Percentiles rank a stretch among this genome's conserved stretches.
These are phyloP conservation scores for Meiosimyza platycephala DNA, from an alignment of 2,888 invertebrate genomes.

Conservation along the genomic window DNA sequence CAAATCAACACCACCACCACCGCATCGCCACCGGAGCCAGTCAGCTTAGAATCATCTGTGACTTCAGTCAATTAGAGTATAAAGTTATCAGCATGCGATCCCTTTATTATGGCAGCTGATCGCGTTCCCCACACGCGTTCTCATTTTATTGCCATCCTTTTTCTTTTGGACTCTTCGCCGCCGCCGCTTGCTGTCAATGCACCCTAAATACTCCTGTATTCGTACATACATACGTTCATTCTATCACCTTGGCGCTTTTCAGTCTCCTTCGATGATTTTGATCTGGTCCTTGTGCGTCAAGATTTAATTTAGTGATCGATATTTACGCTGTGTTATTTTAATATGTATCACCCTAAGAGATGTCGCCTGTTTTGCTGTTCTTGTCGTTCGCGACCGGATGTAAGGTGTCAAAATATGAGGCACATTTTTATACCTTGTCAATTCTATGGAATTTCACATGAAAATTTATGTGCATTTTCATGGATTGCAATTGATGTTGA, in stretches of 20 bases:
- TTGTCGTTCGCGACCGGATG: conserved; percentile 40
- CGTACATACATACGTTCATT: too few relatives aligned
- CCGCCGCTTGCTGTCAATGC: too few relatives aligned
- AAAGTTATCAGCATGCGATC: conserved; percentile 32
- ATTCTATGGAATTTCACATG: conserved; percentile 46
- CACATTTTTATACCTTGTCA: conserved; percentile 46
- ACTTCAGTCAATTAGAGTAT: conserved; percentile 6
- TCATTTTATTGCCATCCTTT: conserved; percentile 34
- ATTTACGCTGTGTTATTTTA: too few relatives aligned
- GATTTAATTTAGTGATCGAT: too few relatives aligned
- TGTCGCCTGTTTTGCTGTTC: not conserved
- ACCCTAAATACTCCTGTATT: too few relatives aligned
- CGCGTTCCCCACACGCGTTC: conserved; percentile 1
- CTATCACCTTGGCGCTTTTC: too few relatives aligned
- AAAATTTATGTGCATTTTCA: conserved; percentile 45
- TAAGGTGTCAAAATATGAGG: conserved; percentile 48
- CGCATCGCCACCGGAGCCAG: not conserved
- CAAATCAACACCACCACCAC: too few relatives aligned
- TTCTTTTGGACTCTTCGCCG: too few relatives aligned
- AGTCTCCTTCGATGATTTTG: too few relatives aligned
- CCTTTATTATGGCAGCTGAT: conserved; percentile 22
- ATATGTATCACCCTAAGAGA: not conserved
- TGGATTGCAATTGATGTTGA: conserved; percentile 6
- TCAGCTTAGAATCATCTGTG: not conserved
- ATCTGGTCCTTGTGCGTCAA: too few relatives aligned